phyloP scores from a whole-genome alignment of 1,140 invertebrate species.

The Zaprionus nigranus region DNA sequence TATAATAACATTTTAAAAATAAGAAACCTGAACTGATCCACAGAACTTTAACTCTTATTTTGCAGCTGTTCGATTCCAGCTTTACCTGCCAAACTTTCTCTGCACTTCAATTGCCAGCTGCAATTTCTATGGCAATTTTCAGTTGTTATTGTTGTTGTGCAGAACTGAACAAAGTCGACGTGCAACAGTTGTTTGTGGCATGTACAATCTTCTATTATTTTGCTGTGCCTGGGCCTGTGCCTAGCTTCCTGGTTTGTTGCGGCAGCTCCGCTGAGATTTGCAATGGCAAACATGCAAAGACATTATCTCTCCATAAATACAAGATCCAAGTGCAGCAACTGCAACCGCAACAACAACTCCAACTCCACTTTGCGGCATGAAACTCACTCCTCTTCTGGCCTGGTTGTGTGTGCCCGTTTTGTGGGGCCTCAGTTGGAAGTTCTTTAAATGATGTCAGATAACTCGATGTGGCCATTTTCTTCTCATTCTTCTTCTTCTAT shows the following conservation, averaged over 20 bases:
- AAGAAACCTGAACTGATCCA: too few species aligned
- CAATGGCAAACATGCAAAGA: conserved; percentile 73
- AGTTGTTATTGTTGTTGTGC: not conserved
- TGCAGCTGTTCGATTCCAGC: not conserved
- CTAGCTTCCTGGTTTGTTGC: conserved; percentile 62
- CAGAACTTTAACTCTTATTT: not conserved
- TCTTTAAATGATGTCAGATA: conserved; percentile 64
- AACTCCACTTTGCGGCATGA: not conserved
- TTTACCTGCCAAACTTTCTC: conserved; percentile 3
- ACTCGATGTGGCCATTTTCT: conserved; percentile 24
- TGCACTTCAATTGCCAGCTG: not conserved
- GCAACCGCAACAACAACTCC: conserved; percentile 8
- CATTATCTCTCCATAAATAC: conserved; percentile 72
- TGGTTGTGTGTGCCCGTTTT: conserved; percentile 33
- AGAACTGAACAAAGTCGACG: not conserved
- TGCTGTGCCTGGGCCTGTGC: not conserved
- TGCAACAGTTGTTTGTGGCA: conserved; percentile 33
- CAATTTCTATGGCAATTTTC: conserved; percentile 4
- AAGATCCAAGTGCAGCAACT: conserved; percentile 18
- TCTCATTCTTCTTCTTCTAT: not conserved
- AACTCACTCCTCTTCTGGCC: conserved; percentile 3
- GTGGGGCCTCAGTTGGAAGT: conserved; percentile 15
- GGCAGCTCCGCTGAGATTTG: conserved; percentile 56
- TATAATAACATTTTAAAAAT: too few species aligned
- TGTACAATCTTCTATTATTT: conserved; percentile 14